Evolutionary conservation across 2,113 vertebrate species (phyloP), one percentile per base, ranked within the genome.

Genomic region (Pyxicephalus adspersus): DNA sequence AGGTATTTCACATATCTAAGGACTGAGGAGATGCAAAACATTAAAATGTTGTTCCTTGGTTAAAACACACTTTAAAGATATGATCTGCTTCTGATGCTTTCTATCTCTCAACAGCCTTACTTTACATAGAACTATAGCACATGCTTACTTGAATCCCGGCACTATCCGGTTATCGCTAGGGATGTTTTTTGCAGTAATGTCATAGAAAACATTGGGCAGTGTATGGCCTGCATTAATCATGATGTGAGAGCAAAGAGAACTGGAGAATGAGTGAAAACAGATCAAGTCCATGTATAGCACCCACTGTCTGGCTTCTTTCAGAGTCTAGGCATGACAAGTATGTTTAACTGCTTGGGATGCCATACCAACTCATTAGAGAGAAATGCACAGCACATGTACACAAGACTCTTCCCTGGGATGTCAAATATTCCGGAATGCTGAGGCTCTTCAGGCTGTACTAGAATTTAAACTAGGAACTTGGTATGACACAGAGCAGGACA

Each of bases 341-440:
- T 81, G 70, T 55, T 17, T 34, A 65, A 65, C 68, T 73, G 29
- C 60, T 61, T 75, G 51, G 51, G 50, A 75, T 75, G 79, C 68
- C 52, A 81, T 81, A 28, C 61, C 50, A 28, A 18, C 51, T 81
- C 51, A 26, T 20, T 22, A 45, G 28, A 25, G 29, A 28, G 23
- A 74, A 81, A 81, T 81, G 60, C 51, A 81, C 26, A 81, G 65
- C 80, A 81, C 34, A 81, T 75, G 70, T 63, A 65, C 38, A 25
- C 16, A 23, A 66, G 70, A 25, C 50, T 74, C 45, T 73, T 72
- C 45, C 55, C 54, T 38, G 29, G 31, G 50, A 64, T 20, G 45
- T 25, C 26, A 28, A 68, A 16, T 34, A 29, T 58, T 73, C 16
- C 6, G 60, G n/a, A 55, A 57, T 28, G 29, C 55, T 26, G 60